Conservation (phyloP, 2,113 vertebrate genomes). For the Onychostruthus taczanowskii region DNA sequence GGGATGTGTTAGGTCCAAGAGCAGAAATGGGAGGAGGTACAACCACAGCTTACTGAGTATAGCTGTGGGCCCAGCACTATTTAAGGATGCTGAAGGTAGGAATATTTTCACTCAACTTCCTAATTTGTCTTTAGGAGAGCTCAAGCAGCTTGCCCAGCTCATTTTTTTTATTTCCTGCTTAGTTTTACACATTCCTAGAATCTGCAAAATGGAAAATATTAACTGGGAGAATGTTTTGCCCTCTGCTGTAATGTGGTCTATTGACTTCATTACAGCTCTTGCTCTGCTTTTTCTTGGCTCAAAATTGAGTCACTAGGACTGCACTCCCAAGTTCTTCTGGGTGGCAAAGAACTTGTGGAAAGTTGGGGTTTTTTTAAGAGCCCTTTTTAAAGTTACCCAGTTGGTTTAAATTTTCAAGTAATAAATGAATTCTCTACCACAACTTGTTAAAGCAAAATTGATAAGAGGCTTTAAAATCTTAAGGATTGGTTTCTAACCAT, state of each 20-base stretch:
- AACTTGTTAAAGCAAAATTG: not conserved
- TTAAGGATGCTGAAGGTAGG: not conserved
- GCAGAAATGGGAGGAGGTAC: not conserved
- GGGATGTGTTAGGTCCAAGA: fast-evolving
- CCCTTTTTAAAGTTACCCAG: not conserved
- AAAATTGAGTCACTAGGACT: not conserved
- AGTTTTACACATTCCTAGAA: slow-evolving; percentile 29
- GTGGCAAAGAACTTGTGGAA: slow-evolving; percentile 22
- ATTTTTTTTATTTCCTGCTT: not conserved
- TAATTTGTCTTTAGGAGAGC: not conserved
- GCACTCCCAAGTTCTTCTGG: not conserved
- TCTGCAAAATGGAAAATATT: slow-evolving; percentile 30
- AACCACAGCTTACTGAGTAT: not conserved
- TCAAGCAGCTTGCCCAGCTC: not conserved
- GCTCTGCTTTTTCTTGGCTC: slow-evolving; percentile 26
- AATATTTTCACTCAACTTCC: not conserved
- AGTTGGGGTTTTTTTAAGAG: not conserved
- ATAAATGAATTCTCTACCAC: not conserved
- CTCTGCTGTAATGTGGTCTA: not conserved
- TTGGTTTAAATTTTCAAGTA: not conserved
- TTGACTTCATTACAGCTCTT: not conserved
- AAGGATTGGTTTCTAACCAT: not conserved
- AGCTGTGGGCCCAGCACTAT: not conserved
- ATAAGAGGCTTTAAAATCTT: not conserved
- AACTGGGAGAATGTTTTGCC: not conserved